phyloP scores from a whole-genome alignment of 2,888 invertebrate genomes.

The Magallana nippona region DNA sequence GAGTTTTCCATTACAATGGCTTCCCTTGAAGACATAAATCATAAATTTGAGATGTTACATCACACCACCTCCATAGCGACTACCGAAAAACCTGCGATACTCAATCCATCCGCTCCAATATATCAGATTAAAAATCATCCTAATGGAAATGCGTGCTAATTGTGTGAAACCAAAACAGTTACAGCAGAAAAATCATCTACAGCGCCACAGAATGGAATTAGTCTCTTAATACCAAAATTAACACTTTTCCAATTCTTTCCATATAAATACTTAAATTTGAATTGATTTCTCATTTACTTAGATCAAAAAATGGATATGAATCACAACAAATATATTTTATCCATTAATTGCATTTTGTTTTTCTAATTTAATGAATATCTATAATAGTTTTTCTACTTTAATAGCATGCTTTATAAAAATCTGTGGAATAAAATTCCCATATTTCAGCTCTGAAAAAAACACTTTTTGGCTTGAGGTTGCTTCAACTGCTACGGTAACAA shows the following conservation, averaged over 20 bases:
- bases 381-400: too few relatives aligned
- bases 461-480: not conserved
- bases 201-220: not conserved
- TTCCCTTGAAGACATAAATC: constrained; percentile 12
- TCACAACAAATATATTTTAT: too few relatives aligned
- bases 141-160: constrained; percentile 12
- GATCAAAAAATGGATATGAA: not conserved
- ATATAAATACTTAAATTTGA: too few relatives aligned
- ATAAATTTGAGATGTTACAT: constrained; percentile 16
- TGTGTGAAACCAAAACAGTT: not conserved
- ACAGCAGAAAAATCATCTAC: not conserved
- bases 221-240: not conserved
- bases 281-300: too few relatives aligned
- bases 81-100: not conserved
- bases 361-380: not conserved
- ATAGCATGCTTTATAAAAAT: not conserved
- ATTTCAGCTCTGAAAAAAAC: not conserved
- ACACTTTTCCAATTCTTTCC: too few relatives aligned
- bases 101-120: not conserved
- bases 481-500: not conserved
- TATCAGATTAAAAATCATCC: not conserved
- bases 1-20: constrained; percentile 13
- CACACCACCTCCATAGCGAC: not conserved
- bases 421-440: not conserved
- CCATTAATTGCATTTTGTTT: not conserved